These are phyloP conservation scores for Cynopterus sphinx DNA, from an alignment of 2,797 vertebrate genomes.

Conservation along the genomic window DNA sequence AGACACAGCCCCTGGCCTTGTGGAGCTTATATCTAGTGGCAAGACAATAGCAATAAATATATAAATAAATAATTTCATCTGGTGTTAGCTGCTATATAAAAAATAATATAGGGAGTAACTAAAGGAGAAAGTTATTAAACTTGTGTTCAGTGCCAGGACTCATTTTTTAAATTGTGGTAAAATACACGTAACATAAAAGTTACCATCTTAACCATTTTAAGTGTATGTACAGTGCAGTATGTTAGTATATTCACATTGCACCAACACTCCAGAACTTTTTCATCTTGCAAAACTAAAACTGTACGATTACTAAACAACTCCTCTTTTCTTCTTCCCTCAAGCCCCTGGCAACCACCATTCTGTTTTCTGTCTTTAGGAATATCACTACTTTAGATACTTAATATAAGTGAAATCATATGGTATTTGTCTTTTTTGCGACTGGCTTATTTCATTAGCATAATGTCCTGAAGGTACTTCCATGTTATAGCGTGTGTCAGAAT, in stretches of 20 bases:
- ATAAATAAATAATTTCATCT: constrained; percentile 1
- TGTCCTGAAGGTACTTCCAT: neutral
- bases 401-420: neutral
- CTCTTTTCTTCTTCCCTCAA: no score
- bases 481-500: neutral
- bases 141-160: neutral
- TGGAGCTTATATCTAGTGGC: neutral
- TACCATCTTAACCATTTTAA: neutral
- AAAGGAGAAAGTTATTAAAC: neutral
- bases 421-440: neutral
- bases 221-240: neutral
- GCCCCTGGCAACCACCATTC: neutral
- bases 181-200: neutral
- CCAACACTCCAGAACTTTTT: neutral
- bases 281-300: neutral
- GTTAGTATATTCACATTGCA: neutral
- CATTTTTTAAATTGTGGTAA: neutral
- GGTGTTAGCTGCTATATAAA: neutral
- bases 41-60: neutral
- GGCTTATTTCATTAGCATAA: neutral
- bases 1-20: neutral
- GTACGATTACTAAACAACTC: neutral
- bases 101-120: neutral
- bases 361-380: neutral
- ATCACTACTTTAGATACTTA: neutral